These are phyloP conservation scores for Chrysaora quinquecirrha DNA, from an alignment of 30 jellyfish, hydroid and myxozoan species.

Conservation along the genomic window DNA sequence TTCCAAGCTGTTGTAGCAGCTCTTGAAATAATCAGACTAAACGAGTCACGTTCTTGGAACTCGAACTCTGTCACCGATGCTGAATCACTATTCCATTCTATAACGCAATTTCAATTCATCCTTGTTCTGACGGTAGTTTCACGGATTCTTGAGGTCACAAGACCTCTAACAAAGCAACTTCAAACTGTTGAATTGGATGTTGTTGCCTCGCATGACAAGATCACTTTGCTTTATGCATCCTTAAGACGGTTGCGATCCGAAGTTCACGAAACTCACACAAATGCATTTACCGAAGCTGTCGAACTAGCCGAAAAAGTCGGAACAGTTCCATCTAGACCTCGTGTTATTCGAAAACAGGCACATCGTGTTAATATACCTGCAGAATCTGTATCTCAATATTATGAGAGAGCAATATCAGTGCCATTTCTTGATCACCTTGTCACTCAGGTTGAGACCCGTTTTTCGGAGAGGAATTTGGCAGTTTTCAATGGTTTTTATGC, in stretches of 20 bases:
- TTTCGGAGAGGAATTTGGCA: not conserved
- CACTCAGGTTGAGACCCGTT: conserved; percentile 5
- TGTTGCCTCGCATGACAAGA: conserved; percentile 1
- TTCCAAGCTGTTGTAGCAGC: conserved; percentile 19
- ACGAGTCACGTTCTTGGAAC: not conserved
- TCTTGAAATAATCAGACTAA: conserved; percentile 4
- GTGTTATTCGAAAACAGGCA: not conserved
- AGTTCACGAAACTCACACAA: not conserved
- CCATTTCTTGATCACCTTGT: conserved; percentile 20
- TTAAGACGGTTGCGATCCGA: not conserved
- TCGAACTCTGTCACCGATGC: not conserved
- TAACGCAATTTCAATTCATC: conserved; percentile 4
- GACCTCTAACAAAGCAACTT: conserved; percentile 43
- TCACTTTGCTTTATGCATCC: conserved; percentile 12
- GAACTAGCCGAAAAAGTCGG: not conserved
- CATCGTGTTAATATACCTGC: conserved; percentile 20
- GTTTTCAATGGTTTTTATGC: not conserved
- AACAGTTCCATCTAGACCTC: conserved; percentile 13
- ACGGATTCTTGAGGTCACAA: conserved; percentile 11
- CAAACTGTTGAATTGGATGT: not conserved
- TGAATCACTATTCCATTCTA: not conserved
- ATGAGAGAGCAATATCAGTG: not conserved
- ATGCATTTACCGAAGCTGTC: conserved; percentile 2
- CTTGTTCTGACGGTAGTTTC: not conserved
- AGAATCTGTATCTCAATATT: conserved; percentile 8